Percentiles rank a stretch among this genome's conserved stretches.
phyloP scores from a whole-genome alignment of 2,888 invertebrate species.

The Catocala sponsa region DNA sequence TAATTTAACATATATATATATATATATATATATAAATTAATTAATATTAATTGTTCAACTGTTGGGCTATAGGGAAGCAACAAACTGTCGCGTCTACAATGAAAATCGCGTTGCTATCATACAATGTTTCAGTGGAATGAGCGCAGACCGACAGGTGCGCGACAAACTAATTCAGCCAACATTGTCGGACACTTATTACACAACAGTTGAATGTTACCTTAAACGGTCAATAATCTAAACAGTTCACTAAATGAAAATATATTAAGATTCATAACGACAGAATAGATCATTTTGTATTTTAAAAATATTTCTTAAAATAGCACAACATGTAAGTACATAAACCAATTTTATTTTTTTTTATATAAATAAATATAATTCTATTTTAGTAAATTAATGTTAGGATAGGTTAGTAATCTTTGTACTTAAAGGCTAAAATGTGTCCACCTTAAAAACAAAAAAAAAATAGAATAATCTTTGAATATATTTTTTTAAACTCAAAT shows the following conservation, averaged over 20 bases:
- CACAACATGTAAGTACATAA: constrained; percentile 81
- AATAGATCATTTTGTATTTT: constrained; percentile 65
- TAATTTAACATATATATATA: not conserved
- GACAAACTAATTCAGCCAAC: constrained; percentile 12
- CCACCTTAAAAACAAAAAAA: constrained; percentile 68
- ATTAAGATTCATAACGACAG: constrained; percentile 69
- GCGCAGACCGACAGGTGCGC: constrained; percentile 32
- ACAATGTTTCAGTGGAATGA: constrained; percentile 54
- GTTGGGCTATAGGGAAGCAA: constrained; percentile 32
- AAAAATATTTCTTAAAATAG: constrained; percentile 65
- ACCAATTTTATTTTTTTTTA: constrained; percentile 69
- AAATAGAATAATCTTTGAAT: constrained; percentile 59
- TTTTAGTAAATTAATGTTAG: constrained; percentile 71
- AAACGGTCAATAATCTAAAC: constrained; percentile 41
- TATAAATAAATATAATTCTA: constrained; percentile 63
- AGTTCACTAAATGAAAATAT: constrained; percentile 53
- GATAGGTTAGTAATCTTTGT: constrained; percentile 80
- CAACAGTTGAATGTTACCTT: constrained; percentile 33
- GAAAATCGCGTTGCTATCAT: constrained; percentile 45
- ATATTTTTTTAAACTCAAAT: constrained; percentile 66
- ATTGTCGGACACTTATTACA: constrained; percentile 20
- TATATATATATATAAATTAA: not conserved
- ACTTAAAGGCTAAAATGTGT: constrained; percentile 77
- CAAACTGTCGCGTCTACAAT: constrained; percentile 35
- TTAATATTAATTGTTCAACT: constrained; percentile 12